A percentile compares a stretch with the other conserved stretches of the same genome.
These are phyloP conservation scores for Dicrostonyx torquatus DNA, from an alignment of 2,797 vertebrate species.

Conservation along the genomic window DNA sequence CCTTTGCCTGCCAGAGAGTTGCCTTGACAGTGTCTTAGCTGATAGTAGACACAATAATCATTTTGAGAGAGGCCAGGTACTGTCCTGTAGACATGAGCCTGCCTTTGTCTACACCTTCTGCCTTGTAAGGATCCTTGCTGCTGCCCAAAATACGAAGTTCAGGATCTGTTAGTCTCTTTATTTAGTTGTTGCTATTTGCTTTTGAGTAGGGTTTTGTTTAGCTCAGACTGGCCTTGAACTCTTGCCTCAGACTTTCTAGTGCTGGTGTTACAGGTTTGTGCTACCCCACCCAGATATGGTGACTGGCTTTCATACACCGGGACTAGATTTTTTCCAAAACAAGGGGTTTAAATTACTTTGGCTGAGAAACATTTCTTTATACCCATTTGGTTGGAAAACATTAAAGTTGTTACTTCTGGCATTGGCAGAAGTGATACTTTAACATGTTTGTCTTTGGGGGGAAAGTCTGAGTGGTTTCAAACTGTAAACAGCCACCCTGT, in stretches of 20 bases:
- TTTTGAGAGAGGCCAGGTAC: neutral
- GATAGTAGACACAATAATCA: neutral
- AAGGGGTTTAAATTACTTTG: neutral
- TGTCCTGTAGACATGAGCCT: neutral
- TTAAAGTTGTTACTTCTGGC: neutral
- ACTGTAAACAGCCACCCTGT: neutral
- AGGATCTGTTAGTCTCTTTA: neutral
- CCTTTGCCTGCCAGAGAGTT: neutral
- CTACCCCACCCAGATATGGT: neutral
- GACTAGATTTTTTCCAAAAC: neutral
- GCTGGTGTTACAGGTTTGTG: neutral
- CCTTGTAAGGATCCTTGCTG: neutral
- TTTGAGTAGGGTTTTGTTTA: neutral
- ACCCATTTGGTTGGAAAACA: neutral
- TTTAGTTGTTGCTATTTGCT: neutral
- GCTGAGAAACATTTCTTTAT: slow-evolving; percentile 37
- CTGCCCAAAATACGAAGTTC: neutral
- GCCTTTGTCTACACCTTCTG: neutral
- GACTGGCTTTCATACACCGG: neutral
- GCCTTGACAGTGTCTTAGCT: neutral
- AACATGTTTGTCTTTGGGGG: neutral
- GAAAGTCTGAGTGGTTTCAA: neutral
- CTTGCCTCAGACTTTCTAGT: neutral
- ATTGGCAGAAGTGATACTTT: neutral
- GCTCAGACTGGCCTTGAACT: neutral